Evolutionary conservation across 2,113 vertebrate genomes (phyloP), one percentile per base, ranked within the genome.

Genomic region (Pithys albifrons): DNA sequence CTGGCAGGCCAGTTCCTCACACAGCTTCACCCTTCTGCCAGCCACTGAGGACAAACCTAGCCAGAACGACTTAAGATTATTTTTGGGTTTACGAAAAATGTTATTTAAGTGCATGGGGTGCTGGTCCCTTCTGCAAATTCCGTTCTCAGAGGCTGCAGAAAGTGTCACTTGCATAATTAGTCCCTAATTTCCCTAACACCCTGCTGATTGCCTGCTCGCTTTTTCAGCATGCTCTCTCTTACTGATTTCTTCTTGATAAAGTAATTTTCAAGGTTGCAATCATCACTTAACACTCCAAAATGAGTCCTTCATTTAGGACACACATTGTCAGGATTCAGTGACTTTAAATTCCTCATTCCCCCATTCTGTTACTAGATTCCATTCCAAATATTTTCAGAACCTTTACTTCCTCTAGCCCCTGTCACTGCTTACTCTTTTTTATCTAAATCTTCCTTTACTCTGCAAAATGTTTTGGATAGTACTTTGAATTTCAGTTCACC

Each of bases 121-220:
- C 88, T 66, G 89, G 88, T 94, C 77, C 77, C 94, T 94, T 46
- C 91, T 75, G 83, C 91, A 92, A 93, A 93, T 88, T 88, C 90
- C 43, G 54, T 91, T 96, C 88, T 75, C 1, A 1, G 89, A 96
- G 85, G 64, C 74, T 90, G 92, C 75, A 94, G 72, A 88, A 91
- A 93, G 94, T 92, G 84, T 88, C 91, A 90, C 75, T 90, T 95
- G 92, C 87, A 80, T 94, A 96, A 94, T 96, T 91, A 95, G 70
- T 88, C 81, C 71, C 71, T 92, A 91, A 97, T 95, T 95, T 94
- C 82, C 91, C 92, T 85, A 93, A 90, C 92, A 95, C 94, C 85
- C 89, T 72, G 90, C 96, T 96, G 96, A 96, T 80, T 95, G 93
- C 95, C 88, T 94, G 95, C 82, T 95, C 73, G 78, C 83, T 96